These are phyloP conservation scores for Ahaetulla prasina DNA, from an alignment of 2,113 vertebrate species.

Conservation along the genomic window DNA sequence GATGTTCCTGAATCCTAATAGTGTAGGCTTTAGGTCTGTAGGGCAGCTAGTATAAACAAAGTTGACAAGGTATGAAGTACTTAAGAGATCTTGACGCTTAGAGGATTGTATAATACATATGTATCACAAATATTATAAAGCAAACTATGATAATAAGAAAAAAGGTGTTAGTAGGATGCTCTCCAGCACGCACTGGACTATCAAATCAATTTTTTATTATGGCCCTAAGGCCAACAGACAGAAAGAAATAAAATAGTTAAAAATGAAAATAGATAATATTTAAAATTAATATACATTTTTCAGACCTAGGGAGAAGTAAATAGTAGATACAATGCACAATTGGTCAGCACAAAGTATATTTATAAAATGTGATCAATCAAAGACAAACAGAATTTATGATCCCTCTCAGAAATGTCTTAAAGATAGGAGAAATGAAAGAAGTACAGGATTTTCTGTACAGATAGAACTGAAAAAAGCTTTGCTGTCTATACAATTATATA, in stretches of 20 bases:
- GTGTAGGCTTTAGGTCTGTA: not conserved
- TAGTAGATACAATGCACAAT: not conserved
- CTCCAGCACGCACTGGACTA: not conserved
- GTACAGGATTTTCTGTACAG: not conserved
- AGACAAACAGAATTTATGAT: not conserved
- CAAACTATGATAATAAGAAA: not conserved
- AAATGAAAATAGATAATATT: not conserved
- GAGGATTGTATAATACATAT: not conserved
- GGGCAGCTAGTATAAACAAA: not conserved
- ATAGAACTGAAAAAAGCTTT: not conserved
- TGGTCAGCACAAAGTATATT: not conserved
- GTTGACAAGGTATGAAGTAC: not conserved
- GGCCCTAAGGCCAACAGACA: not conserved
- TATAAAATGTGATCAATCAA: not conserved
- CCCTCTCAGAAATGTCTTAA: not conserved
- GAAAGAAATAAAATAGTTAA: not conserved
- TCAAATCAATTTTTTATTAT: not conserved
- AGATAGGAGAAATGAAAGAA: not conserved
- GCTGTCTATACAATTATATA: not conserved
- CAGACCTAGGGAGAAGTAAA: not conserved
- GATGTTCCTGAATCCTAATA: not conserved
- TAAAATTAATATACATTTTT: not conserved
- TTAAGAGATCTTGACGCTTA: not conserved
- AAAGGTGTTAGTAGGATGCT: not conserved
- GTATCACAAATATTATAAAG: not conserved